Percentiles rank a stretch among this genome's conserved stretches.
These are phyloP conservation scores for Ia io DNA, from an alignment of 2,113 vertebrate species.

Conservation along the genomic window DNA sequence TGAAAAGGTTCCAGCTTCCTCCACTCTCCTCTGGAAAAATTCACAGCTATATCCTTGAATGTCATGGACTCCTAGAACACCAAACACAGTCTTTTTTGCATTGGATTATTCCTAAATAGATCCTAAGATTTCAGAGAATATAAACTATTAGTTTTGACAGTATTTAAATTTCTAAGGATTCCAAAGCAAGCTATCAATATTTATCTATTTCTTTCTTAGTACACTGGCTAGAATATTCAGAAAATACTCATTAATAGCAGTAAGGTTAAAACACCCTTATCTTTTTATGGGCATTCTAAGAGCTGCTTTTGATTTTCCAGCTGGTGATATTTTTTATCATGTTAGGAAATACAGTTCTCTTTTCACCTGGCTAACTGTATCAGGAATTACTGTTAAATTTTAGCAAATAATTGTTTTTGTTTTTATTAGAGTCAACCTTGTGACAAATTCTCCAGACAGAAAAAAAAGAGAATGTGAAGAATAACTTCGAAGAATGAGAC, in stretches of 20 bases:
- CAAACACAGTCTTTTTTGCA: slow-evolving; percentile 29
- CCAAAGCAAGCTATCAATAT: neutral
- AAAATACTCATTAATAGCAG: neutral
- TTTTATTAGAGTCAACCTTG: neutral
- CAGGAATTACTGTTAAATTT: neutral
- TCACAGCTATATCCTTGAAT: slow-evolving; percentile 61
- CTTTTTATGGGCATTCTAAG: neutral
- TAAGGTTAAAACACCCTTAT: neutral
- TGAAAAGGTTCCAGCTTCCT: slow-evolving; percentile 61
- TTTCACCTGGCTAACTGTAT: neutral
- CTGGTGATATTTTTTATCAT: neutral
- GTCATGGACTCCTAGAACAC: slow-evolving; percentile 54
- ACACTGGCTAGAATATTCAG: neutral
- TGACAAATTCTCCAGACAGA: neutral
- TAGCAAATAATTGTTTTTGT: neutral
- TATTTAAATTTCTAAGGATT: slow-evolving; percentile 3
- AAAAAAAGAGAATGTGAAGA: slow-evolving; percentile 7
- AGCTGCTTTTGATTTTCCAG: neutral
- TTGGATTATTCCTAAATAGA: neutral
- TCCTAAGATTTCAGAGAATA: neutral
- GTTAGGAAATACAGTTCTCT: neutral
- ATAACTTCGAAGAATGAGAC: neutral
- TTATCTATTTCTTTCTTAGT: neutral
- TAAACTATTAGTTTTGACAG: neutral
- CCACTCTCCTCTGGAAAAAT: slow-evolving; percentile 69